A percentile compares a stretch with the other conserved stretches of the same genome.
Conservation (phyloP, 2,113 vertebrate genomes). For the Egretta garzetta region DNA sequence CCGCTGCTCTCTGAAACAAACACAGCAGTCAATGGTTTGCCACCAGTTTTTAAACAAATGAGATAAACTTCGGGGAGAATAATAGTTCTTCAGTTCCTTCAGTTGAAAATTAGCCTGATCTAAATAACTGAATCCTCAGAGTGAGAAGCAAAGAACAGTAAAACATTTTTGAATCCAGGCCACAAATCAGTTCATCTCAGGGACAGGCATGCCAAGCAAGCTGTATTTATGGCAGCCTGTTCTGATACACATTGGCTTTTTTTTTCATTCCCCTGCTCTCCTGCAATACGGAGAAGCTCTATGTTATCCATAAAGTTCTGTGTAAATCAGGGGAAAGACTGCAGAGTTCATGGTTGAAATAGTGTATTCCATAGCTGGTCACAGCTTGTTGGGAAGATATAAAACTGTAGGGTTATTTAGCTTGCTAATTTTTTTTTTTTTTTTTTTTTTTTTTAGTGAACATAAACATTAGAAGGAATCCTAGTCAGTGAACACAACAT, state of each 20-base stretch:
- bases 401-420: background rate
- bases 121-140: conserved; percentile 35
- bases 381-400: background rate
- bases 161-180: conserved; percentile 35
- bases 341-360: background rate
- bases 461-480: background rate
- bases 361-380: background rate
- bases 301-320: background rate
- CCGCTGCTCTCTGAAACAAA: background rate
- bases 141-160: background rate
- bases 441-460: background rate
- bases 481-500: background rate
- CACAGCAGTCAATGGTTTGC: conserved; percentile 7
- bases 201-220: background rate
- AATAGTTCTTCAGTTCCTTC: conserved; percentile 28
- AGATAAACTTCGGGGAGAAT: conserved; percentile 10
- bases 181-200: conserved; percentile 17
- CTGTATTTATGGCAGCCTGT: background rate
- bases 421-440: background rate
- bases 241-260: background rate
- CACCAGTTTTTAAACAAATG: conserved; percentile 34
- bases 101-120: conserved; percentile 48
- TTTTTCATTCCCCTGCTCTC: background rate
- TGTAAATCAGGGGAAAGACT: conserved; percentile 16
- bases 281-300: background rate